These are phyloP conservation scores for Rana temporaria DNA, from an alignment of 2,113 vertebrate genomes.

Conservation along the genomic window DNA sequence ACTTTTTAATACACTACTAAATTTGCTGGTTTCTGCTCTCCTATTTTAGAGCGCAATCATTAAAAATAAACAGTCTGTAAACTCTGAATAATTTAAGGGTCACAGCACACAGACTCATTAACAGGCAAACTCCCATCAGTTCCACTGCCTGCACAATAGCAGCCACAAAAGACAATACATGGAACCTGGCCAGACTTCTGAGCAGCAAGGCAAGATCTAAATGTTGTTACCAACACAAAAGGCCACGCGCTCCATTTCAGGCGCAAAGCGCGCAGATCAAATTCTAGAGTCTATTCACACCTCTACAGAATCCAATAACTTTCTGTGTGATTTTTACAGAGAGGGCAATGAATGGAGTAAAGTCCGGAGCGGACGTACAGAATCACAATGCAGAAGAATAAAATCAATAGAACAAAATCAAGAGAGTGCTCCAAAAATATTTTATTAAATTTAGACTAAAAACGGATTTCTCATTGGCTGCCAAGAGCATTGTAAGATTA, in stretches of 20 bases:
- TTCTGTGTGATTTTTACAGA: conserved; percentile 5
- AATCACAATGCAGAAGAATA: too few species aligned
- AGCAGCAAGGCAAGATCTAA: background rate
- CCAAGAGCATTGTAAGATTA: too few species aligned
- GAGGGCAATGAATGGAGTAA: background rate
- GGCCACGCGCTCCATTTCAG: background rate
- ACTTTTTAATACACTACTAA: too few species aligned
- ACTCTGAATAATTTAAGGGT: conserved; percentile 13
- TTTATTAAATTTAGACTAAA: too few species aligned
- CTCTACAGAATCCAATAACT: conserved; percentile 5
- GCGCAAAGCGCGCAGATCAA: background rate
- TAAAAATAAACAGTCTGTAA: background rate
- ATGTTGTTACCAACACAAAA: background rate
- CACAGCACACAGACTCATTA: background rate
- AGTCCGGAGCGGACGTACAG: background rate
- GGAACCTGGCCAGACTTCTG: background rate
- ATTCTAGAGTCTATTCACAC: conserved; percentile 14
- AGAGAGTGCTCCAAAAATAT: too few species aligned
- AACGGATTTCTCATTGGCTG: too few species aligned
- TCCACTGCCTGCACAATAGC: background rate
- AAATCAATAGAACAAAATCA: too few species aligned
- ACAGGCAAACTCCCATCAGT: background rate
- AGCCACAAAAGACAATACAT: too few species aligned
- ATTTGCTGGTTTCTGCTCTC: background rate
- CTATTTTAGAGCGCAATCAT: background rate